A percentile compares a stretch with the other conserved stretches of the same genome.
Evolutionary conservation across 2,888 invertebrate genomes (phyloP).

Genomic region (Pseudoips prasinana): DNA sequence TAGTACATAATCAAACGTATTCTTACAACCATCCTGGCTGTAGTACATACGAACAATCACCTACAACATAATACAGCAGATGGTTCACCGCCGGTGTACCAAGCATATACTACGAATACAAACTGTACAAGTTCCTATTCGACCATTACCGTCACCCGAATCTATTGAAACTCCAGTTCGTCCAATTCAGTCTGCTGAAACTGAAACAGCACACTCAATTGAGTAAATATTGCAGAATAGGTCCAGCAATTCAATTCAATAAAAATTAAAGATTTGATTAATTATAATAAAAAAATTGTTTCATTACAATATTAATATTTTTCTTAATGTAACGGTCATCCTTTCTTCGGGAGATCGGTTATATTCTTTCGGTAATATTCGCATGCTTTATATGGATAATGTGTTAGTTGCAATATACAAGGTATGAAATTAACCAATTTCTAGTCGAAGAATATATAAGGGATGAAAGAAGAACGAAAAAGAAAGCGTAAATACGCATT

Average conservation of each 20-base stretch:
- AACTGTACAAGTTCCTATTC: constrained; percentile 16
- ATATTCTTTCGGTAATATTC: constrained; percentile 21
- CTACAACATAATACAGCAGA: too few relatives aligned
- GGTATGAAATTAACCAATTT: too few relatives aligned
- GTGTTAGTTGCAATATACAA: too few relatives aligned
- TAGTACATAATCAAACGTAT: too few relatives aligned
- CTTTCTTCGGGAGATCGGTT: constrained; percentile 17
- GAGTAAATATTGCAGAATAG: constrained; percentile 17
- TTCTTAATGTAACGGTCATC: constrained; percentile 15
- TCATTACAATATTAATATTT: constrained; percentile 13
- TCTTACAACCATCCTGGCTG: too few relatives aligned
- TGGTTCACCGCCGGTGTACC: too few relatives aligned
- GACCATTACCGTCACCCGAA: constrained; percentile 17
- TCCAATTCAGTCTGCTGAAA: constrained; percentile 12
- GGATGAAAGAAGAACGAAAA: too few relatives aligned
- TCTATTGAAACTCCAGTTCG: constrained; percentile 5
- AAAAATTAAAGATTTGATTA: constrained; percentile 7
- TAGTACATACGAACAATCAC: too few relatives aligned
- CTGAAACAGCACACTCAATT: constrained; percentile 20
- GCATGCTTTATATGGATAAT: constrained; percentile 22
- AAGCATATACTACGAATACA: too few relatives aligned
- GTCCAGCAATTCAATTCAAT: constrained; percentile 3
- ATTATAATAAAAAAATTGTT: constrained; percentile 13
- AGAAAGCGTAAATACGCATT: too few relatives aligned
- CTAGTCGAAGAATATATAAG: too few relatives aligned